phyloP scores from a whole-genome alignment of 2,797 vertebrate species.

The Rhinophrynus dorsalis region DNA sequence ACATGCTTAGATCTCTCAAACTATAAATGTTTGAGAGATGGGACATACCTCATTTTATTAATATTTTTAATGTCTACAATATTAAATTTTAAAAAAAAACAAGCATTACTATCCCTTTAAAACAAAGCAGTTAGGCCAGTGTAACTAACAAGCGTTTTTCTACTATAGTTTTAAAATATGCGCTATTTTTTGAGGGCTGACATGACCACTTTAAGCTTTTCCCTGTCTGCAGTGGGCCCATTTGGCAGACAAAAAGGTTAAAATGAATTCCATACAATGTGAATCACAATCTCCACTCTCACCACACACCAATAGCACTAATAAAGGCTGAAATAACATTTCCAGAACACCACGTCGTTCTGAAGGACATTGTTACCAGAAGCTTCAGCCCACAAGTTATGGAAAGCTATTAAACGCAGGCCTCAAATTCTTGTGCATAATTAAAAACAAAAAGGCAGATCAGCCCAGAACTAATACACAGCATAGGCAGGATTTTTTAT shows the following conservation, averaged over 20 bases:
- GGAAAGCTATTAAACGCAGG: conserved; percentile 21
- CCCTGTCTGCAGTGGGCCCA: not conserved
- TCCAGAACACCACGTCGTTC: conserved; percentile 9
- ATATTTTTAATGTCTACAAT: no score
- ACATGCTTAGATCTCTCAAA: no score
- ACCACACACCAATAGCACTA: not conserved
- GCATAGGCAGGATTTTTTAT: not conserved
- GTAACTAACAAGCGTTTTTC: no score
- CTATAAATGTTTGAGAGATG: no score
- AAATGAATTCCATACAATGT: not conserved
- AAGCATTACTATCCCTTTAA: no score
- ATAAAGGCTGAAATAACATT: conserved; percentile 9
- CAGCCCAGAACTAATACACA: no score
- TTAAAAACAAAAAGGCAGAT: conserved; percentile 3
- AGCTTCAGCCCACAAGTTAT: conserved; percentile 28
- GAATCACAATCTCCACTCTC: not conserved
- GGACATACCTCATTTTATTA: no score
- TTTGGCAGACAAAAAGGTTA: not conserved
- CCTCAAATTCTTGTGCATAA: conserved; percentile 23
- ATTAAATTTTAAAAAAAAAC: no score
- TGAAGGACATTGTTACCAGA: conserved; percentile 18
- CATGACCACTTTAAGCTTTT: no score
- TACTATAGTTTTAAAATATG: no score
- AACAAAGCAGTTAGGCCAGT: no score
- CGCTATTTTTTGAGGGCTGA: no score